Conservation (phyloP, 2,797 vertebrate genomes). For the Picus viridis region DNA sequence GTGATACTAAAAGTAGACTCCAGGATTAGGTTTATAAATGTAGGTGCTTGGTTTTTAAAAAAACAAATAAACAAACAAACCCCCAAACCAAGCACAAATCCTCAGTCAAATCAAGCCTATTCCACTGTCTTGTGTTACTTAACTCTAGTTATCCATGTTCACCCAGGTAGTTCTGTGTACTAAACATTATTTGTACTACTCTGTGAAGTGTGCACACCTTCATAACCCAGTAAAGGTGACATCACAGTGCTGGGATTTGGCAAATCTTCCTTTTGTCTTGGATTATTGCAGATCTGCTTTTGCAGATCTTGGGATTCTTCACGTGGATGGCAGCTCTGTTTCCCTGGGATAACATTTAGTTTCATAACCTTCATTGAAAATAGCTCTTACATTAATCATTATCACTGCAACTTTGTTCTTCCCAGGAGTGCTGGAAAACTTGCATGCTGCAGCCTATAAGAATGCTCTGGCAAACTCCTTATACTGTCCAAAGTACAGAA, state of each 20-base stretch:
- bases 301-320: not conserved
- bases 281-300: not conserved
- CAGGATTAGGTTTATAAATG: not conserved
- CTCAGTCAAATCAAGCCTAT: not conserved
- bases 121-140: not conserved
- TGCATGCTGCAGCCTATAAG: slow-evolving; percentile 91
- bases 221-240: not conserved
- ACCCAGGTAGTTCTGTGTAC: not conserved
- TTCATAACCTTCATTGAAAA: not conserved
- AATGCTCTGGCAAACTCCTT: slow-evolving; percentile 91
- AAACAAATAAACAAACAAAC: not conserved
- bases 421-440: slow-evolving; percentile 87
- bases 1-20: not conserved
- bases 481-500: slow-evolving; percentile 91
- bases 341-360: not conserved
- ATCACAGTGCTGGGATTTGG: not conserved
- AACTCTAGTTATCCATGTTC: not conserved
- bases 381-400: not conserved
- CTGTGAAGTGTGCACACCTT: not conserved
- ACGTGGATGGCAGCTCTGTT: not conserved
- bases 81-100: not conserved
- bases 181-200: not conserved
- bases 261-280: not conserved
- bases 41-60: not conserved
- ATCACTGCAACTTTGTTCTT: not conserved